phyloP scores from a whole-genome alignment of 2,888 invertebrate genomes.

The Rhodophaea formosa region DNA sequence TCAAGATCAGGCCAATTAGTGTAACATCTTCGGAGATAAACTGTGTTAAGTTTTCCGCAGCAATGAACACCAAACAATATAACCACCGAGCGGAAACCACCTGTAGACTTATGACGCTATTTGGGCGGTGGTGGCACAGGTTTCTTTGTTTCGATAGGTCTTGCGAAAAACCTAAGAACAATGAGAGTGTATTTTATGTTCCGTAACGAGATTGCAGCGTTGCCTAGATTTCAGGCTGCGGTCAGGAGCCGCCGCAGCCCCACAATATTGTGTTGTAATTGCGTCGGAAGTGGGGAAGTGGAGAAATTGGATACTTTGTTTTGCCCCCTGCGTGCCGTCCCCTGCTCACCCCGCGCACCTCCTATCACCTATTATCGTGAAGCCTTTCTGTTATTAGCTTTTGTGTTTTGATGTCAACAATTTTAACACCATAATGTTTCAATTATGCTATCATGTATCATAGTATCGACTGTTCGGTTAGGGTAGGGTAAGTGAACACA shows the following conservation, averaged over 20 bases:
- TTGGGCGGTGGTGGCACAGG: slow-evolving; percentile 39
- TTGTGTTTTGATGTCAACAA: slow-evolving; percentile 13
- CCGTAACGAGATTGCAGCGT: slow-evolving; percentile 70
- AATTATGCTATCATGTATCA: slow-evolving; percentile 6
- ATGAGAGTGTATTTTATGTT: slow-evolving; percentile 67
- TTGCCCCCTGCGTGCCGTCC: slow-evolving; percentile 47
- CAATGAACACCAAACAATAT: slow-evolving; percentile 24
- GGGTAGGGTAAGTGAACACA: background rate
- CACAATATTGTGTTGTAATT: slow-evolving; percentile 69
- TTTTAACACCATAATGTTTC: slow-evolving; percentile 4
- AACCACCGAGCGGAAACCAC: slow-evolving; percentile 36
- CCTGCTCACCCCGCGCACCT: slow-evolving; percentile 36
- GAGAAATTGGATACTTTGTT: slow-evolving; percentile 75
- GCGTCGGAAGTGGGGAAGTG: slow-evolving; percentile 74
- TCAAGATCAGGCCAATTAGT: slow-evolving; percentile 28
- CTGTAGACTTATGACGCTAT: slow-evolving; percentile 37
- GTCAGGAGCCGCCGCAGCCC: slow-evolving; percentile 60
- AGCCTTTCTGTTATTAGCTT: slow-evolving; percentile 69
- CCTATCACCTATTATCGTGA: slow-evolving; percentile 44
- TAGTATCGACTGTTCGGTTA: background rate
- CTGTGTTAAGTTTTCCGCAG: slow-evolving; percentile 21
- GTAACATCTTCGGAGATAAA: slow-evolving; percentile 8
- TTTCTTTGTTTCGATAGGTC: slow-evolving; percentile 59
- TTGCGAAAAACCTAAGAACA: slow-evolving; percentile 65
- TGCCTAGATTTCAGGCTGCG: slow-evolving; percentile 67